A percentile compares a stretch with the other conserved stretches of the same genome.
Evolutionary conservation across 2,113 vertebrate species (phyloP).

Genomic region (Myrmophylax atrothorax): DNA sequence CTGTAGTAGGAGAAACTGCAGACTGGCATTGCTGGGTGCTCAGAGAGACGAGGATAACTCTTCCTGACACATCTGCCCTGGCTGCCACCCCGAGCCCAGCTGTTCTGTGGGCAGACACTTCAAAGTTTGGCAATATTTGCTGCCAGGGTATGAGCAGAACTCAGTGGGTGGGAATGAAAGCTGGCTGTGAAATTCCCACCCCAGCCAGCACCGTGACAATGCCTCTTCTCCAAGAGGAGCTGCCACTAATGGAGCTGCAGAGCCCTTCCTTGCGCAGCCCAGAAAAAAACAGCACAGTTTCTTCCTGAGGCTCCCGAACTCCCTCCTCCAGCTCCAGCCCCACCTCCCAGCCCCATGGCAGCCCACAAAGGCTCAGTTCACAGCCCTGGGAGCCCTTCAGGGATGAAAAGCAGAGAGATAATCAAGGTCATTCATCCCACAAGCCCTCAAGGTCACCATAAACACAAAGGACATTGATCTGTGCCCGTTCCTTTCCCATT

Average conservation of each 20-base stretch:
- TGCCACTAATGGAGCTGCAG: fast-evolving
- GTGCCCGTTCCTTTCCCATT: background rate
- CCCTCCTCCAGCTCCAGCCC: background rate
- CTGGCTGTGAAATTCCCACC: background rate
- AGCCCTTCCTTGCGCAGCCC: background rate
- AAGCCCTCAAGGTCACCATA: background rate
- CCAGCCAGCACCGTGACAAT: background rate
- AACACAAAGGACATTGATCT: conserved; percentile 14
- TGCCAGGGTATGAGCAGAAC: background rate
- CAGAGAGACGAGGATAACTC: background rate
- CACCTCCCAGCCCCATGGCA: background rate
- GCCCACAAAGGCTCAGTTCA: conserved; percentile 45
- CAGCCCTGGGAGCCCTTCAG: background rate
- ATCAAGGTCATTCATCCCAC: background rate
- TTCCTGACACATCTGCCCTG: background rate
- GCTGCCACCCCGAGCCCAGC: background rate
- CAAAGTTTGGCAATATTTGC: background rate
- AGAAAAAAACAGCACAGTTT: background rate
- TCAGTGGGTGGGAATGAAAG: background rate
- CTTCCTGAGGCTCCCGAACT: background rate
- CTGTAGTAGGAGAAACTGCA: fast-evolving
- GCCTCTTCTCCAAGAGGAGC: background rate
- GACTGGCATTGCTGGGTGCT: background rate
- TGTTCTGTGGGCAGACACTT: background rate
- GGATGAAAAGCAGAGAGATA: background rate